Evolutionary conservation across 92 coral and sea anemone species (phyloP).

Genomic region (Heteractis magnifica): DNA sequence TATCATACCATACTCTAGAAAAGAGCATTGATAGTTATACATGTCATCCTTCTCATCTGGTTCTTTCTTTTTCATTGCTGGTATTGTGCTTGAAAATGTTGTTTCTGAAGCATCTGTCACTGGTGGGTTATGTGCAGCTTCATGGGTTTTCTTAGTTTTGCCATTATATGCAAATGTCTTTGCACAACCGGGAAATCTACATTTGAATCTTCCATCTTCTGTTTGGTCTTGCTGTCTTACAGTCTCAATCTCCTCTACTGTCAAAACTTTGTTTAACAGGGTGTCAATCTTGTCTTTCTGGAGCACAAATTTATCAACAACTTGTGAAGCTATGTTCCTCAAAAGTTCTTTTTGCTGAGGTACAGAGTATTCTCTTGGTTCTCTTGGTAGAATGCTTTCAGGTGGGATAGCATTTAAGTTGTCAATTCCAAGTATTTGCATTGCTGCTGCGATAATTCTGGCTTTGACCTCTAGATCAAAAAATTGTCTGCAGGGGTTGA

Average conservation of each 20-base stretch:
- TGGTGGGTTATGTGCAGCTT: slow-evolving; percentile 48
- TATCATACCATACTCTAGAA: slow-evolving; percentile 63
- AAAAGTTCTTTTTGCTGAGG: slow-evolving; percentile 45
- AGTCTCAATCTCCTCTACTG: slow-evolving; percentile 40
- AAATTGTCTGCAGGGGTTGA: slow-evolving; percentile 62
- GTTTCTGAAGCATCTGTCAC: slow-evolving; percentile 26
- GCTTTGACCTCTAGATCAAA: slow-evolving; percentile 62
- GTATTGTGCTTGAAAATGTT: slow-evolving; percentile 15
- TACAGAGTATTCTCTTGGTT: slow-evolving; percentile 32
- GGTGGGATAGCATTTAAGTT: slow-evolving; percentile 39
- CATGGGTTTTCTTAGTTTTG: slow-evolving; percentile 54
- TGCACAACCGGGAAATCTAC: slow-evolving; percentile 55
- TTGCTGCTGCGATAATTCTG: slow-evolving; percentile 64
- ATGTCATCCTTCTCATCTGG: slow-evolving; percentile 54
- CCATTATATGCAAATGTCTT: slow-evolving; percentile 57
- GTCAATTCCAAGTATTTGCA: slow-evolving; percentile 65
- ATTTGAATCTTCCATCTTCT: slow-evolving; percentile 53
- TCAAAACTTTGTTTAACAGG: slow-evolving; percentile 43
- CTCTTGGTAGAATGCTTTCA: slow-evolving; percentile 20
- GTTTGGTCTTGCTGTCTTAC: slow-evolving; percentile 24
- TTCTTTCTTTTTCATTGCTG: slow-evolving; percentile 11
- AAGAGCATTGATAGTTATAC: slow-evolving; percentile 60
- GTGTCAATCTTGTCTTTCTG: slow-evolving; percentile 51
- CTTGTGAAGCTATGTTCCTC: slow-evolving; percentile 46
- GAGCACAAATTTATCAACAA: slow-evolving; percentile 56